A percentile compares a stretch with the other conserved stretches of the same genome.
Conservation (phyloP, 2,888 invertebrate genomes). For the Eretmocerus hayati region DNA sequence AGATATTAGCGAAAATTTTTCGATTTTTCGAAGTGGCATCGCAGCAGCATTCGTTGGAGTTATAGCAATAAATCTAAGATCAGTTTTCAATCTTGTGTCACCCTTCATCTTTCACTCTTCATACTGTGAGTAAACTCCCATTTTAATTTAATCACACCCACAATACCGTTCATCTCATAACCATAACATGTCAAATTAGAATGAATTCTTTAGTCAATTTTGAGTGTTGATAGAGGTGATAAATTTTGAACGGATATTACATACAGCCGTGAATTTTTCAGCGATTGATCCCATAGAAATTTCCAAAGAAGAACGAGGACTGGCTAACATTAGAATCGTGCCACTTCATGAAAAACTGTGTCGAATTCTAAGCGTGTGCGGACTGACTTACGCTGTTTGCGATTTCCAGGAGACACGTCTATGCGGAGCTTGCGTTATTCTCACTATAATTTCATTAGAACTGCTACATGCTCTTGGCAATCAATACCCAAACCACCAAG, state of each 20-base stretch:
- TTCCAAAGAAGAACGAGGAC: conserved; percentile 14
- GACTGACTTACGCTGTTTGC: conserved; percentile 10
- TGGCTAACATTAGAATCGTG: not conserved
- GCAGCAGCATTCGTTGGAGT: conserved; percentile 29
- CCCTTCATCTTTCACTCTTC: conserved; percentile 23
- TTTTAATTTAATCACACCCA: no score
- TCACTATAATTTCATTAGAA: conserved; percentile 22
- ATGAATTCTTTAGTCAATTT: no score
- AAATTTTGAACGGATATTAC: no score
- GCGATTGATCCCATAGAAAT: not conserved
- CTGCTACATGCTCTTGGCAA: conserved; percentile 1
- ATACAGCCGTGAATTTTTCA: no score
- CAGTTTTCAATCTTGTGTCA: conserved; percentile 28
- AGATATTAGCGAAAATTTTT: conserved; percentile 21
- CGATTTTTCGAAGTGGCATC: conserved; percentile 23
- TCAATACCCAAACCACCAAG: not conserved
- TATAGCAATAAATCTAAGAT: conserved; percentile 27
- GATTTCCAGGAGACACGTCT: conserved; percentile 21
- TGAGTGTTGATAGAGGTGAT: no score
- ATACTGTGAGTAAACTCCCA: not conserved
- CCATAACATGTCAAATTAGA: no score
- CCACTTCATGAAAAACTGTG: conserved; percentile 14
- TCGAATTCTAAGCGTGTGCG: conserved; percentile 8
- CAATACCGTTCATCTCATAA: no score
- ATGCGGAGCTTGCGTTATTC: conserved; percentile 24